Percentiles rank a stretch among this genome's conserved stretches.
These are phyloP conservation scores for Apotomis turbidana DNA, from an alignment of 2,888 invertebrate genomes.

Conservation along the genomic window DNA sequence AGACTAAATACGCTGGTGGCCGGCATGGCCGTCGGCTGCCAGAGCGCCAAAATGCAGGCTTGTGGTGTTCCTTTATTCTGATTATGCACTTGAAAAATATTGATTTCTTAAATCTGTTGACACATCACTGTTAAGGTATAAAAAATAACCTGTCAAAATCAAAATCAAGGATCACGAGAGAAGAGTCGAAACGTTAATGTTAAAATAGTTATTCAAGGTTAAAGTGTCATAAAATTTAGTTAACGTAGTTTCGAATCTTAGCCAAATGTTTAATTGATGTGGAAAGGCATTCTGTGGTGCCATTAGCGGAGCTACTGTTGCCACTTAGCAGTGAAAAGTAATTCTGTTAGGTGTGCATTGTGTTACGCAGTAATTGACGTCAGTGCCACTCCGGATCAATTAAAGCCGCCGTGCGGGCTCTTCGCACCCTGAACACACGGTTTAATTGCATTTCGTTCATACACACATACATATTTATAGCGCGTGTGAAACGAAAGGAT, in stretches of 20 bases:
- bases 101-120: constrained; percentile 1
- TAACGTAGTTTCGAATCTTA: constrained; percentile 21
- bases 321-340: constrained; percentile 28
- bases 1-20: constrained; percentile 11
- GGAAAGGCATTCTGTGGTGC: constrained; percentile 23
- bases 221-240: constrained; percentile 1
- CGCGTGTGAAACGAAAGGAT: constrained; percentile 8
- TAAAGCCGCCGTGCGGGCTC: constrained; percentile 32
- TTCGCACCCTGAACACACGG: constrained; percentile 9
- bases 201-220: neutral
- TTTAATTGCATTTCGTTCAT: constrained; percentile 1
- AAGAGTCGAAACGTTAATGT: constrained; percentile 13
- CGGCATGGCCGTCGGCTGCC: neutral
- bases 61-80: constrained; percentile 31
- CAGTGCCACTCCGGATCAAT: constrained; percentile 30
- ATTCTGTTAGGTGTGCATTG: constrained; percentile 25
- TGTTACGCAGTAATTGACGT: constrained; percentile 11
- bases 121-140: constrained; percentile 3
- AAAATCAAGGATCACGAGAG: constrained; percentile 33
- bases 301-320: constrained; percentile 18
- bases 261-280: constrained; percentile 13
- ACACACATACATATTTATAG: neutral
- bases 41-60: constrained; percentile 25
- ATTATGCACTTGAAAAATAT: constrained; percentile 10
- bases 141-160: constrained; percentile 14